These are phyloP conservation scores for Ormyrus labotus DNA, from an alignment of 2,888 invertebrate species.

Conservation along the genomic window DNA sequence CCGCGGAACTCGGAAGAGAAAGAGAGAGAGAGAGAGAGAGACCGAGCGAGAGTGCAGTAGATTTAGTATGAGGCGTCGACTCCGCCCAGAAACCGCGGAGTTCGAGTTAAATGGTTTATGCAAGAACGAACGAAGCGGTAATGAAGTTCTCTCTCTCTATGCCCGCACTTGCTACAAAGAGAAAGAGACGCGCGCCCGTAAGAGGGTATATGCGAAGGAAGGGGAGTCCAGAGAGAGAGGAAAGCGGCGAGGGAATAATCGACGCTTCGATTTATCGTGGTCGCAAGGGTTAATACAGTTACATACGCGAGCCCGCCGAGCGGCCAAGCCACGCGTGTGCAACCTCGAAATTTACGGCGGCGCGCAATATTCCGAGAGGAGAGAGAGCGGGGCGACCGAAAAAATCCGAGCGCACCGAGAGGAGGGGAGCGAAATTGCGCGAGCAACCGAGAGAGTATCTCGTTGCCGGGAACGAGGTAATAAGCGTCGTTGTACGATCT, in stretches of 20 bases:
- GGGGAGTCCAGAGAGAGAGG: not conserved
- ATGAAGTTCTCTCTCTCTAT: constrained; percentile 71
- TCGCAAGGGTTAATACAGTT: constrained; percentile 53
- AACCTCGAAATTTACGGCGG: constrained; percentile 53
- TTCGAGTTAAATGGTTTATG: constrained; percentile 76
- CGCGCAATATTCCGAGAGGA: constrained; percentile 14
- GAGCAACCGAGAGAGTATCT: constrained; percentile 13
- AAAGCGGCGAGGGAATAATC: constrained; percentile 67
- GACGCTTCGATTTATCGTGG: constrained; percentile 73
- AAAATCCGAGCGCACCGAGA: not conserved
- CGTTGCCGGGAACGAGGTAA: constrained; percentile 23
- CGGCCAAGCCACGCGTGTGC: constrained; percentile 18
- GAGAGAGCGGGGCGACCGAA: not conserved
- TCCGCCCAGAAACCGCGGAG: constrained; percentile 74
- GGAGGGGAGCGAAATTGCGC: constrained; percentile 10
- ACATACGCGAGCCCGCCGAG: constrained; percentile 30
- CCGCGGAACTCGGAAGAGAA: constrained; percentile 64
- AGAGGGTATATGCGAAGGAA: no score
- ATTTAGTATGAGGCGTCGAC: constrained; percentile 71
- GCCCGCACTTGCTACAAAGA: not conserved
- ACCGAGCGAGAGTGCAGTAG: constrained; percentile 61
- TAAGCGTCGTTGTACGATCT: constrained; percentile 28
- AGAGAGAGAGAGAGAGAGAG: not conserved
- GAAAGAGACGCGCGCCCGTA: constrained; percentile 4
- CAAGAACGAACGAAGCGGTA: constrained; percentile 74